These are phyloP conservation scores for Otolemur crassicaudatus DNA, from an alignment of 2,797 vertebrate genomes.

Conservation along the genomic window DNA sequence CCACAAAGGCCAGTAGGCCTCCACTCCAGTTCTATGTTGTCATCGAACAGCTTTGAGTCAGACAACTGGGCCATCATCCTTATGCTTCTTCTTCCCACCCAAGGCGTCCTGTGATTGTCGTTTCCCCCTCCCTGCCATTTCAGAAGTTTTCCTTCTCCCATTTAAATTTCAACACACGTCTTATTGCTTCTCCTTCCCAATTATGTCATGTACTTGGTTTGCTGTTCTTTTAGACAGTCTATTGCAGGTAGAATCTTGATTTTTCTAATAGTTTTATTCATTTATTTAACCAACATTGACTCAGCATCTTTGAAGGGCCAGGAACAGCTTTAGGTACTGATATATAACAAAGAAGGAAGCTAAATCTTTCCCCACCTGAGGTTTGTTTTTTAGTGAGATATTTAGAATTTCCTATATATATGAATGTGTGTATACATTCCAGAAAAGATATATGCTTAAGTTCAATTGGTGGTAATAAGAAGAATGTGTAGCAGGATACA, in stretches of 20 bases:
- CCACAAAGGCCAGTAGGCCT: not conserved
- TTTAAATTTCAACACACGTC: not conserved
- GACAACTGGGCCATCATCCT: not conserved
- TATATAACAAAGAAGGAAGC: not conserved
- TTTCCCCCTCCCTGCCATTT: not conserved
- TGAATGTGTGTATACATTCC: not conserved
- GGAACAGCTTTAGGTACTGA: not conserved
- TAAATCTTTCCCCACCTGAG: not conserved
- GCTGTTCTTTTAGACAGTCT: not conserved
- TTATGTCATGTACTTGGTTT: not conserved
- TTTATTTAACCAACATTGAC: not conserved
- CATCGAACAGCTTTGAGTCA: not conserved
- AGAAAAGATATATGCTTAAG: not conserved
- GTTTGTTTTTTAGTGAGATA: not conserved
- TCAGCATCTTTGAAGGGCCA: not conserved
- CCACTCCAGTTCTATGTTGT: not conserved
- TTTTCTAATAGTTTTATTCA: not conserved
- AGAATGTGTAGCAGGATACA: not conserved
- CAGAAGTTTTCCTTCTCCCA: not conserved
- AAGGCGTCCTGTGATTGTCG: not conserved
- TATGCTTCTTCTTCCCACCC: not conserved
- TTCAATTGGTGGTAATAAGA: not conserved
- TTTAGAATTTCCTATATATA: not conserved
- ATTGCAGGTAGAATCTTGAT: not conserved
- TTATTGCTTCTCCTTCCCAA: not conserved